Base-by-base conservation (phyloP, 1,140 invertebrate genomes). In the Trachymyrmex cornetzi region DNA sequence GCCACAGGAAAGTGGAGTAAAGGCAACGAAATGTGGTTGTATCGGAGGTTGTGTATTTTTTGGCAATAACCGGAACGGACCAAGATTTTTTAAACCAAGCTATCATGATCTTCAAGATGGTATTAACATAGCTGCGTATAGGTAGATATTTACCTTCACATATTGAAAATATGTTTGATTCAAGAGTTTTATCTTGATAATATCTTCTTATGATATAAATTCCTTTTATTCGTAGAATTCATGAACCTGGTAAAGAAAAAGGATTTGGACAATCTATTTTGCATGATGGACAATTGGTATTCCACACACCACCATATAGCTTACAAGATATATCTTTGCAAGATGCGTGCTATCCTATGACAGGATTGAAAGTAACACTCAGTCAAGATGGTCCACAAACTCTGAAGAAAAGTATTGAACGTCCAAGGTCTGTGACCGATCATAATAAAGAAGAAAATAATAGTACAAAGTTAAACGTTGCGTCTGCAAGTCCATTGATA, bases 11-110 rank as follows among this genome's bases (percentile, higher is more conserved):
- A 95, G 91, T 77, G 95, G 96, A 9, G 95, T 96, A 87, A 95
- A 96, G 50, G 91, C 96, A 9, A 96, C 96, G n/a, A 98, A 97
- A 89, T 99, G 99, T 95, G 99, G 99, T 0, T 99, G 99, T 95
- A 97, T 98, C 61, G 99, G 99, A 3, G 99, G 99, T 0, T 99
- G 98, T 93, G 95, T 96, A 19, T 99, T 99, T 95, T 99, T 99
- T 94, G 99, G 99, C 5, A 97, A 96, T 64, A 99, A 98, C 94
- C 96, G 96, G 90, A 99, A 99, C 94, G 98, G 99, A 0, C 94
- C 97, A 24, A 97, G 97, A 89, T 99, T 99, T 94, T 98, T 99
- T 84, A 98, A 98, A 92, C 98, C 98, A 0, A 97, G 96, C 89
- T 96, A 96, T 34, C 96, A 97, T 69, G 98, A 99, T 95, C 95